Conservation (phyloP, 2,888 invertebrate species). For the Euspilapteryx auroguttella region DNA sequence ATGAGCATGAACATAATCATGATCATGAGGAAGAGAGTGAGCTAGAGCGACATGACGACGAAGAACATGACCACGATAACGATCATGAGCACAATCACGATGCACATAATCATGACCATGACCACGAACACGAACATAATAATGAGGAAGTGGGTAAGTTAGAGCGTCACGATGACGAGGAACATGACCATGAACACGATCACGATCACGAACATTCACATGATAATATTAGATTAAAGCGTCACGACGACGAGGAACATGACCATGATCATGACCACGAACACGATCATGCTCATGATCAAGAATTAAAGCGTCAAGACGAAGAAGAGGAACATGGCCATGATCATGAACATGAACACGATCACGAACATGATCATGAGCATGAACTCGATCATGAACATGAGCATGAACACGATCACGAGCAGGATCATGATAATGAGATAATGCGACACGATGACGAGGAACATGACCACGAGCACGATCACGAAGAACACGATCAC, state of each 20-base stretch:
- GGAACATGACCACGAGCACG: slow-evolving; percentile 5
- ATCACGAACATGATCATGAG: slow-evolving; percentile 4
- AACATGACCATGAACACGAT: background rate
- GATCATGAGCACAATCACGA: slow-evolving; percentile 2
- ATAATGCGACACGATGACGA: too few species aligned
- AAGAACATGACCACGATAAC: slow-evolving; percentile 1
- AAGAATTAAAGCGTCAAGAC: too few species aligned
- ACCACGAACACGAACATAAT: slow-evolving; percentile 2
- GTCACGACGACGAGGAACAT: too few species aligned
- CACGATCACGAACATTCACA: too few species aligned
- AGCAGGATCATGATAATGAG: slow-evolving; percentile 3
- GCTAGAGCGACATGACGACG: background rate
- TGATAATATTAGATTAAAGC: too few species aligned
- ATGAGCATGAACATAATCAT: slow-evolving; percentile 3
- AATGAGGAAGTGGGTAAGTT: slow-evolving; percentile 4
- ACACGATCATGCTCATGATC: too few species aligned
- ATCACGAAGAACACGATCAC: slow-evolving; percentile 5
- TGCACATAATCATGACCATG: slow-evolving; percentile 1
- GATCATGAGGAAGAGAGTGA: too few species aligned
- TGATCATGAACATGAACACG: slow-evolving; percentile 3
- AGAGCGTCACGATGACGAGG: slow-evolving; percentile 1
- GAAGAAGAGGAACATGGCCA: slow-evolving; percentile 3
- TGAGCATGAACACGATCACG: slow-evolving; percentile 10
- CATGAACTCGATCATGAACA: slow-evolving; percentile 4
- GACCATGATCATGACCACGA: slow-evolving; percentile 1